Conservation (phyloP, 1,140 invertebrate species). For the Branchinecta lindahli region DNA sequence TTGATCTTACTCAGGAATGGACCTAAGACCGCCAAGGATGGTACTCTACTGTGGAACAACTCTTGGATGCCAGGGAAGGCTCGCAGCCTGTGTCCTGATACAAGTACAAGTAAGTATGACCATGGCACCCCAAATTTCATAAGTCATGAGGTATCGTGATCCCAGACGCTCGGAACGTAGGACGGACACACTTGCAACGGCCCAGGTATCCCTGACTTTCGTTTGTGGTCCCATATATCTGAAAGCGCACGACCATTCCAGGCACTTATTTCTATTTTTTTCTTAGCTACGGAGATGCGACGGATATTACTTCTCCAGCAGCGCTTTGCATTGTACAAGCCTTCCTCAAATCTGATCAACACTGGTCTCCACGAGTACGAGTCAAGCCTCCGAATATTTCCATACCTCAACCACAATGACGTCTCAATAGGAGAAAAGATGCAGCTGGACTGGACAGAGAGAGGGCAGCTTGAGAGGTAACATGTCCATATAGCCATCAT, state of each 20-base stretch:
- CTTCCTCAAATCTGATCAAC: constrained; percentile 24
- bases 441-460: constrained; percentile 22
- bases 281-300: constrained; percentile 23
- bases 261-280: not conserved
- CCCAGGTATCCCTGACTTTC: too few relatives aligned
- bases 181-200: too few relatives aligned
- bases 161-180: not conserved
- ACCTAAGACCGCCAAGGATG: too few relatives aligned
- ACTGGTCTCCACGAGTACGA: constrained; percentile 24
- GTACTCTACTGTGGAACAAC: too few relatives aligned
- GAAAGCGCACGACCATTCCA: too few relatives aligned
- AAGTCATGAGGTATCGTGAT: not conserved
- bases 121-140: not conserved
- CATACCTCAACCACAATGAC: constrained; percentile 16
- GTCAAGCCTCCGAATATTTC: constrained; percentile 14
- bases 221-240: too few relatives aligned
- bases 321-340: constrained; percentile 22
- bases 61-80: too few relatives aligned
- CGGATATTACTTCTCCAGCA: constrained; percentile 22
- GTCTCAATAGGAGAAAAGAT: constrained; percentile 22
- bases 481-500: not conserved
- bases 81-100: too few relatives aligned
- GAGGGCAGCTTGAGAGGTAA: constrained; percentile 24
- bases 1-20: too few relatives aligned
- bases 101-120: too few relatives aligned